Conservation (phyloP, 2,888 invertebrate genomes). For the Chironomus riparius region DNA sequence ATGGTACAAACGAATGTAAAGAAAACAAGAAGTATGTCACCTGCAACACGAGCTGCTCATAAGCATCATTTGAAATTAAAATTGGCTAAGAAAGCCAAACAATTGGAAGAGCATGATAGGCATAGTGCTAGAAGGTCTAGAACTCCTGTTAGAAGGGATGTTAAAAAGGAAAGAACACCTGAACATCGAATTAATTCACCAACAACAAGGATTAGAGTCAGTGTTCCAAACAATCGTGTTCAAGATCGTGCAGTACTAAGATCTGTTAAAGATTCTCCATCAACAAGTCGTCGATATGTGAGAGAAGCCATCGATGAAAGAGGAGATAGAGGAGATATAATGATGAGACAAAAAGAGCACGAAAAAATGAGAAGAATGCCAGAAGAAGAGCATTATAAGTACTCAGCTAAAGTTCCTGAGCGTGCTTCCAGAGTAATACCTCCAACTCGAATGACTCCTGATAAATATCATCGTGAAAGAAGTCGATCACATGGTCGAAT, state of each 20-base stretch:
- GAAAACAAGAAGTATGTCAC: conserved; percentile 2
- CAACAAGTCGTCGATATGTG: conserved; percentile 36
- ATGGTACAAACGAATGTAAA: not conserved
- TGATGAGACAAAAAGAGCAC: conserved; percentile 50
- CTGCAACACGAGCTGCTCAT: not conserved
- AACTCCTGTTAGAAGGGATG: conserved; percentile 43
- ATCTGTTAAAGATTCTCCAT: conserved; percentile 18
- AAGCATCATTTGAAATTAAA: conserved; percentile 16
- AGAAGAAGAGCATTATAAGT: conserved; percentile 10
- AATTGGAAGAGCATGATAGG: conserved; percentile 44
- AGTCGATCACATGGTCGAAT: conserved; percentile 16
- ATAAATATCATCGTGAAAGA: not conserved
- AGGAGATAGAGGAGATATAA: conserved; percentile 39
- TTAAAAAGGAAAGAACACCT: conserved; percentile 35
- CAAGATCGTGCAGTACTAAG: conserved; percentile 33
- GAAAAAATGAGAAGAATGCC: conserved; percentile 37
- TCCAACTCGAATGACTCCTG: not conserved
- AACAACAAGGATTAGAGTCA: conserved; percentile 38
- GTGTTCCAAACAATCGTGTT: conserved; percentile 37
- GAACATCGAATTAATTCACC: conserved; percentile 38
- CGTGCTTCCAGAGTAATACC: not conserved
- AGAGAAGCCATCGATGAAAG: conserved; percentile 52
- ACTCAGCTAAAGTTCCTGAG: not conserved
- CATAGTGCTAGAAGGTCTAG: conserved; percentile 41
- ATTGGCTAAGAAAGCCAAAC: conserved; percentile 28